A percentile compares a stretch with the other conserved stretches of the same genome.
Conservation (phyloP, 1,140 invertebrate genomes). For the Meloidogyne floridensis region DNA sequence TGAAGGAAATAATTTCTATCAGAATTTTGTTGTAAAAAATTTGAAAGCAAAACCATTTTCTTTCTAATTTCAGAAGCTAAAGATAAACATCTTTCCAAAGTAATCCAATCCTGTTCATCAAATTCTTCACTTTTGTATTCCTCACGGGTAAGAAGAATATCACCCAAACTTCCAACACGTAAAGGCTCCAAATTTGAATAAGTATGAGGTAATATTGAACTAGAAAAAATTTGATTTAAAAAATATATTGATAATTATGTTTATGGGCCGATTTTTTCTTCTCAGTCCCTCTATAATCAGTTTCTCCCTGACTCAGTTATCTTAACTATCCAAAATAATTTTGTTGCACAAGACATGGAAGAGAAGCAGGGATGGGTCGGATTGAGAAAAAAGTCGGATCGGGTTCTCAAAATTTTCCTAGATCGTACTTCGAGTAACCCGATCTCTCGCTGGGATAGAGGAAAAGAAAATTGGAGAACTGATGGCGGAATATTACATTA, state of each 20-base stretch:
- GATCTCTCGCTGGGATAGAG: too few relatives aligned
- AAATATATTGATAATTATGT: background rate
- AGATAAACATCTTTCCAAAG: background rate
- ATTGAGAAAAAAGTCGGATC: too few relatives aligned
- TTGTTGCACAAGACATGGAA: too few relatives aligned
- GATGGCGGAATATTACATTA: too few relatives aligned
- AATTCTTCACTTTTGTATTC: background rate
- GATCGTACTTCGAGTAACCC: too few relatives aligned
- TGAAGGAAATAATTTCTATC: background rate
- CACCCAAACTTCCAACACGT: constrained; percentile 2
- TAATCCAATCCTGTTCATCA: background rate
- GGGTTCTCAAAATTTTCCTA: too few relatives aligned
- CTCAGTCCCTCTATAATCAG: too few relatives aligned
- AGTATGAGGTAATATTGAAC: background rate
- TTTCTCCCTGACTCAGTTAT: too few relatives aligned
- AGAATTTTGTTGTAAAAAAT: background rate
- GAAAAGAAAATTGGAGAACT: too few relatives aligned
- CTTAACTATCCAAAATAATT: too few relatives aligned
- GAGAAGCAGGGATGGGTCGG: too few relatives aligned
- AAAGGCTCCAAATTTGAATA: constrained; percentile 3
- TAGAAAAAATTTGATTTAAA: background rate
- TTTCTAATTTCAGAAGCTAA: background rate
- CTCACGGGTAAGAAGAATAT: background rate
- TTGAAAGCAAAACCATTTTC: background rate
- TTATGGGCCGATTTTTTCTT: fast-evolving